Percentiles rank a stretch among this genome's conserved stretches.
Evolutionary conservation across 2,888 invertebrate genomes (phyloP).

Genomic region (Hyppa rectilinea): DNA sequence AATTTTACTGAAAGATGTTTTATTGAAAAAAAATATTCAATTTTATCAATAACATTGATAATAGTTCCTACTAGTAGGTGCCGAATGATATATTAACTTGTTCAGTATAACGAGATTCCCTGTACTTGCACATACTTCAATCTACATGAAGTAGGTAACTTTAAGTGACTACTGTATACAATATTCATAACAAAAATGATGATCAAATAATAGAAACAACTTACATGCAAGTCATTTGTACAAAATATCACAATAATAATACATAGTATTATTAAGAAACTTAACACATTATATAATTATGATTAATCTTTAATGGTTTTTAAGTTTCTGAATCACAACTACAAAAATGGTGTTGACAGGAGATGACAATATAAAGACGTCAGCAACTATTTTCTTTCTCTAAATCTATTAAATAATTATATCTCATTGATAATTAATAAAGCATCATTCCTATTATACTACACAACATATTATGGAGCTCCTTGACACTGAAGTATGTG

Average conservation of each 20-base stretch:
- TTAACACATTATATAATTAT: conserved; percentile 64
- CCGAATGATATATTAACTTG: conserved; percentile 82
- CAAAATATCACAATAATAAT: conserved; percentile 88
- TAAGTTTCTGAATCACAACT: conserved; percentile 55
- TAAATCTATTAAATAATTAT: conserved; percentile 40
- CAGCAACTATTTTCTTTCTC: conserved; percentile 44
- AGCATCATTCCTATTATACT: conserved; percentile 45
- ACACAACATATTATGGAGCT: conserved; percentile 37
- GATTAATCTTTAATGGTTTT: conserved; percentile 45
- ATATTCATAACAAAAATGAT: conserved; percentile 58
- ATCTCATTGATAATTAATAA: conserved; percentile 39
- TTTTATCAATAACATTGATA: conserved; percentile 84
- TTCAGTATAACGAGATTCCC: conserved; percentile 81
- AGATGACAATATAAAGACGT: conserved; percentile 44
- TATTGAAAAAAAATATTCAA: conserved; percentile 88
- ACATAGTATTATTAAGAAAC: conserved; percentile 76
- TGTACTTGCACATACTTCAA: conserved; percentile 87
- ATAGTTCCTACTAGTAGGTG: conserved; percentile 80
- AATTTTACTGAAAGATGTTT: conserved; percentile 79
- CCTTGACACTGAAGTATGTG: conserved; percentile 80
- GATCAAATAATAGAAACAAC: conserved; percentile 74
- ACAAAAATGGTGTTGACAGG: conserved; percentile 42
- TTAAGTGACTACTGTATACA: conserved; percentile 59
- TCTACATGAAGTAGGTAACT: conserved; percentile 72
- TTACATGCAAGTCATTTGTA: conserved; percentile 86